Evolutionary conservation across 2,113 vertebrate species (phyloP), one percentile per base, ranked within the genome.

Genomic region (Cyprinus carpio): DNA sequence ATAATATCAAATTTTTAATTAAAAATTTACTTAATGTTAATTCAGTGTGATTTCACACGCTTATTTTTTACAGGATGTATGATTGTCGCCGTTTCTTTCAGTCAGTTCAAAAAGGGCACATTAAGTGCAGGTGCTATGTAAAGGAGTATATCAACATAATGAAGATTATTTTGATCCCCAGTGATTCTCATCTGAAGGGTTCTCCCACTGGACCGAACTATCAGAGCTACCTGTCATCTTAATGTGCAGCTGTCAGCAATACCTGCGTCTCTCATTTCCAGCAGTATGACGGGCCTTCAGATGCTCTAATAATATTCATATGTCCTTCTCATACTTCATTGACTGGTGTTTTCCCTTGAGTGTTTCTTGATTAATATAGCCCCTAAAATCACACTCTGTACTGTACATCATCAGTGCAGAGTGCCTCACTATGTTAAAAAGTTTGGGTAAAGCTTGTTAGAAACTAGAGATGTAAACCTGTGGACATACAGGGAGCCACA

Each of bases 271-370:
- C 56, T 60, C 75, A 12, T 58, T 58, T 77, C 29, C 75, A 78
- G 29, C 29, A 13, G 29, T 34, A 79, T 13, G 31, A 56, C 49
- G 31, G 51, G 54, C 6, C 27, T 80, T 64, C 78, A 64, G 23
- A 64, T 81, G 31, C 77, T 62, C 31, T 79, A 64, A 56, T 77
- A 74, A 74, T 74, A 5, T 20, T 62, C 58, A 80, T 40, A 43
- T 80, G 56, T 16, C 77, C 40, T 80, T 64, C 34, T 37, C 34
- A 80, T 27, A 40, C 77, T 64, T 81, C 62, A 67, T 49, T 69
- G 79, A 46, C 18, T 46, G 40, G 25, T 49, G n/a, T 81, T 67
- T 81, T 80, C 78, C 77, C 78, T 64, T 10, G 78, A 64, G 58
- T 29, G n/a, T 80, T 29, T 80, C 34, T 27, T 80, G 58, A 64